Percentiles rank a stretch among this genome's conserved stretches.
phyloP scores from a whole-genome alignment of 2,888 invertebrate genomes.

The Agapostemon virescens region DNA sequence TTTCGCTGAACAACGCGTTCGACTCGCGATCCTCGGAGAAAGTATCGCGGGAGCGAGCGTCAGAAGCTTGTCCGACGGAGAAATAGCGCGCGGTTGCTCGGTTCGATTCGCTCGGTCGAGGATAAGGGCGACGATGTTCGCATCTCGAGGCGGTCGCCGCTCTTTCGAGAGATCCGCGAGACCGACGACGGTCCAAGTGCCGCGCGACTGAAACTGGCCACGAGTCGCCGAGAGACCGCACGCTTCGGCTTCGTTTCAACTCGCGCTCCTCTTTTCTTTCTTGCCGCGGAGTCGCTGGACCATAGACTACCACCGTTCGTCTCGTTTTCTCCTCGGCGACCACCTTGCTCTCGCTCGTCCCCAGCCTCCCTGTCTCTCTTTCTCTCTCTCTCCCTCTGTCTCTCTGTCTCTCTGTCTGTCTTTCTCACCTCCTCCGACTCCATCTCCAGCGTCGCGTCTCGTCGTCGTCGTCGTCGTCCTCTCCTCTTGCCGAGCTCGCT shows the following conservation, averaged over 20 bases:
- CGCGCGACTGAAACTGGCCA: conserved; percentile 77
- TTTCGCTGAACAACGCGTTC: background rate
- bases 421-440: no score
- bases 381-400: conserved; percentile 48
- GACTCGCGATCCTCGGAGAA: background rate
- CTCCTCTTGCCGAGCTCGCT: conserved; percentile 17
- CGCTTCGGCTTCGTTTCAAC: conserved; percentile 57
- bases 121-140: conserved; percentile 50
- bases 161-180: conserved; percentile 63
- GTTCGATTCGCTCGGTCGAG: conserved; percentile 13
- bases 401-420: conserved; percentile 30
- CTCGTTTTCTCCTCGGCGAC: conserved; percentile 54
- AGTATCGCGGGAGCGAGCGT: background rate
- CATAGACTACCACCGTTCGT: conserved; percentile 39
- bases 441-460: background rate
- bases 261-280: conserved; percentile 58
- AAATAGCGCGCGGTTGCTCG: conserved; percentile 7
- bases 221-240: conserved; percentile 59
- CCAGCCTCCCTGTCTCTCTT: conserved; percentile 43
- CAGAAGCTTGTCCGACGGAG: conserved; percentile 10
- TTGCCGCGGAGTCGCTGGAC: conserved; percentile 45
- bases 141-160: conserved; percentile 61
- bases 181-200: conserved; percentile 76
- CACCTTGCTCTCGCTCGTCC: conserved; percentile 48
- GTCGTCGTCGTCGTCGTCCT: conserved; percentile 8